Base-by-base conservation (phyloP, 2,113 vertebrate genomes). In the Galemys pyrenaicus region DNA sequence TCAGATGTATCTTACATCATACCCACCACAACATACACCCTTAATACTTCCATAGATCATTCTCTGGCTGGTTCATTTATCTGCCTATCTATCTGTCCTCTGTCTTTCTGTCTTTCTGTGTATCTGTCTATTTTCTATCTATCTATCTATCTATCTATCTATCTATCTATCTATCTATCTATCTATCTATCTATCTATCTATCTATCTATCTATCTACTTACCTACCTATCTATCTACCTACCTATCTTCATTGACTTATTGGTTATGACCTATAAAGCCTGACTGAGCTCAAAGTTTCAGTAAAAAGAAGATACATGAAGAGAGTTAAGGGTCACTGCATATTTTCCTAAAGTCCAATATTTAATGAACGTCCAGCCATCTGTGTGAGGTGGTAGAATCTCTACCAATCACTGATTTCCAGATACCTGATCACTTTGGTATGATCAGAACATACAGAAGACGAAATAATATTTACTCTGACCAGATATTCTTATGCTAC, bases 251-350 rank as follows among this genome's bases (percentile, higher is more conserved):
- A 56, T 22, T 56, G 54, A 24, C 20, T 92, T 92, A 46, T 71
- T 90, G 58, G 80, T 84, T 37, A 41, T 83, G 30, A 73, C n/a
- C 24, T 94, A 83, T 68, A 86, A 94, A 78, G 51, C 62, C 37
- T 93, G 74, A 75, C 1, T 71, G 39, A 92, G 85, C 15, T 87
- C 28, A 70, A 74, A 58, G 49, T 11, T 30, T 64, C 71, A 86
- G 37, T 78, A 75, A 87, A 79, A 82, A 89, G 10, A 6, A 46
- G 7, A 39, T 56, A 37, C 15, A 28, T 68, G 80, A 71, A 73
- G 3, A 68, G 30, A 67, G 41, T 13, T 70, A 64, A 49, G 54
- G 6, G 24, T 89, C 37, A 37, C 1, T 28, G 49, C 51, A 74
- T 9, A 62, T 30, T 32, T 30, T 32, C 3, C 26, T 32, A 2